Evolutionary conservation across 1,140 invertebrate genomes (phyloP), one percentile per base, ranked within the genome.

Genomic region (Sycobia sp.): DNA sequence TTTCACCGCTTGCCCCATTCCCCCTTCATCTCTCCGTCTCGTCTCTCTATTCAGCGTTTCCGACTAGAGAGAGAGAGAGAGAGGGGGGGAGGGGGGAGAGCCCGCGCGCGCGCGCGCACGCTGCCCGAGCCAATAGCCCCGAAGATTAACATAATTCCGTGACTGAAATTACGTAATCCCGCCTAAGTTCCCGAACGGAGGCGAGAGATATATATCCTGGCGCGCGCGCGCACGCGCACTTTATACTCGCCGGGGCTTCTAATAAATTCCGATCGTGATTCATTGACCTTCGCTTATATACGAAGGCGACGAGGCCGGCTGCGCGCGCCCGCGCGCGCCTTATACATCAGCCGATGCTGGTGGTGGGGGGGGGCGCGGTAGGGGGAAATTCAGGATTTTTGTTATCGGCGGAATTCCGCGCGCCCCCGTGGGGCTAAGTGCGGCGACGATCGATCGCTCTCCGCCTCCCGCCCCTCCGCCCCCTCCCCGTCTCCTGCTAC

Each of bases 261-360:
- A 56, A 54, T 65, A 57, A 54, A 54, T 65, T 65, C 63, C 63
- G 18, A 53, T 46, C 56, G 56, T 59, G 63, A 59, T 65, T 65
- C 56, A 59, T 53, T 53, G 47, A 54, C 51, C 56, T 59, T 59
- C 43, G 55, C 29, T 58, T 56, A n/a, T n/a, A n/a, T n/a, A n/a
- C 25, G 29, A 36, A 57, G 29, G 16, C 20, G 23, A 36, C 8
- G 23, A 3, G 38, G 22, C 13, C n/a, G n/a, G 11, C 22, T 25
- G n/a, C n/a, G n/a, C n/a, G n/a, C n/a, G n/a, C n/a, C n/a, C n/a
- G n/a, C n/a, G n/a, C n/a, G n/a, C 14, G 38, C 2, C 4, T 18
- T n/a, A 53, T n/a, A 18, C 32, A 22, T 10, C 29, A 11, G 25
- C 3, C 39, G n/a, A 1, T n/a, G n/a, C n/a, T n/a, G 3, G n/a